phyloP scores from a whole-genome alignment of 2,797 vertebrate genomes.

The Syndactyla subalaris region DNA sequence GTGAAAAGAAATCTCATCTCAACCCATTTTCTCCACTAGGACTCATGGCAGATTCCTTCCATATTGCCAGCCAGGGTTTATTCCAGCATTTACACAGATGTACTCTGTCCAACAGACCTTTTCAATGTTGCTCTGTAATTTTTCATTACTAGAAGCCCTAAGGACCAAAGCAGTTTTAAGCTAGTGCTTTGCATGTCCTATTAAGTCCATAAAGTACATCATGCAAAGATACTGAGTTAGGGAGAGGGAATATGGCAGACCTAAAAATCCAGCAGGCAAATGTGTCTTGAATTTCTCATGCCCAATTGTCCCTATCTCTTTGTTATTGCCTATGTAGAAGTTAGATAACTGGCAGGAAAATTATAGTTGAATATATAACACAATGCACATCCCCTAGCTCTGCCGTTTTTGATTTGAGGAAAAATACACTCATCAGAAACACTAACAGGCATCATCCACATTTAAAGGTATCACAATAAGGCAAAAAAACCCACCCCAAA shows the following conservation, averaged over 20 bases:
- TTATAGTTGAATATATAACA: neutral
- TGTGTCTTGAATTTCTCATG: neutral
- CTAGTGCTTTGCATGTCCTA: neutral
- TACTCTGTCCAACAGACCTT: neutral
- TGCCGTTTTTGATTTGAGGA: neutral
- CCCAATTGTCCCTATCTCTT: neutral
- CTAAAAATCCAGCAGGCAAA: neutral
- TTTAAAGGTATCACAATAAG: neutral
- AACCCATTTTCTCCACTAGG: neutral
- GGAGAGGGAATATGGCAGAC: neutral
- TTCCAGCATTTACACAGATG: neutral
- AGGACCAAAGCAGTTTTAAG: neutral
- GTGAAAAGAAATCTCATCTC: neutral
- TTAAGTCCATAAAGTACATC: neutral
- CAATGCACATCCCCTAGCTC: neutral
- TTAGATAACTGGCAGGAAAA: neutral
- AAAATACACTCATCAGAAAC: neutral
- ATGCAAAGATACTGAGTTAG: neutral
- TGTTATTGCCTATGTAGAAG: neutral
- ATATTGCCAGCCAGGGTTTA: neutral
- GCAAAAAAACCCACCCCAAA: neutral
- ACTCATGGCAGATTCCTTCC: neutral
- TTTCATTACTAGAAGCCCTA: neutral
- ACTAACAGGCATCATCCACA: neutral
- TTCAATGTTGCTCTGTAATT: neutral